Percentiles rank a stretch among this genome's conserved stretches.
Conservation (phyloP, 2,888 invertebrate genomes). For the Lepidonotus clava region DNA sequence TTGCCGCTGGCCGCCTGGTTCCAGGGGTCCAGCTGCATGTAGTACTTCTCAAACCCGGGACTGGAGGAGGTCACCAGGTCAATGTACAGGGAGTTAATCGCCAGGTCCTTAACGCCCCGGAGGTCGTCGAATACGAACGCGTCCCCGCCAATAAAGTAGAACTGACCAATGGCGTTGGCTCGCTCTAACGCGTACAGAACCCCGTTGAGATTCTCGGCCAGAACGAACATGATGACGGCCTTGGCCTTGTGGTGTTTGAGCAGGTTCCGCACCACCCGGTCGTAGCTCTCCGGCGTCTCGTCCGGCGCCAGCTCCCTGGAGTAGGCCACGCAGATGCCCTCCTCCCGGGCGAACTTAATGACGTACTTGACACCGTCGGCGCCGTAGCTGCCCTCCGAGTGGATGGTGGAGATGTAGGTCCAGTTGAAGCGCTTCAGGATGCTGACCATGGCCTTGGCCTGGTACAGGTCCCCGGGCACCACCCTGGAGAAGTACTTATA, state of each 20-base stretch:
- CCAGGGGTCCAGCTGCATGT: constrained; percentile 2
- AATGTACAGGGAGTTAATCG: background rate
- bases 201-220: background rate
- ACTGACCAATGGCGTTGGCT: background rate
- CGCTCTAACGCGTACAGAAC: background rate
- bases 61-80: background rate
- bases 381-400: constrained; percentile 33
- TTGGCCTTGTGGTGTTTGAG: background rate
- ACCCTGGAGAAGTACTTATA: constrained; percentile 38
- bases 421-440: constrained; percentile 42
- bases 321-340: constrained; percentile 51
- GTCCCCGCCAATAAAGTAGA: constrained; percentile 24
- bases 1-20: constrained; percentile 8
- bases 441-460: constrained; percentile 32
- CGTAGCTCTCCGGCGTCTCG: background rate
- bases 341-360: background rate
- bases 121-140: background rate
- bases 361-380: constrained; percentile 17
- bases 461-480: constrained; percentile 24
- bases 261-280: constrained; percentile 12
- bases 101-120: background rate
- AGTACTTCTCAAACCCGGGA: background rate
- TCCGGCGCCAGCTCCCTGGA: background rate
- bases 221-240: constrained; percentile 23
- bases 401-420: constrained; percentile 35